Evolutionary conservation across 1,140 invertebrate genomes (phyloP).

Genomic region (Ostrea denselamellosa): DNA sequence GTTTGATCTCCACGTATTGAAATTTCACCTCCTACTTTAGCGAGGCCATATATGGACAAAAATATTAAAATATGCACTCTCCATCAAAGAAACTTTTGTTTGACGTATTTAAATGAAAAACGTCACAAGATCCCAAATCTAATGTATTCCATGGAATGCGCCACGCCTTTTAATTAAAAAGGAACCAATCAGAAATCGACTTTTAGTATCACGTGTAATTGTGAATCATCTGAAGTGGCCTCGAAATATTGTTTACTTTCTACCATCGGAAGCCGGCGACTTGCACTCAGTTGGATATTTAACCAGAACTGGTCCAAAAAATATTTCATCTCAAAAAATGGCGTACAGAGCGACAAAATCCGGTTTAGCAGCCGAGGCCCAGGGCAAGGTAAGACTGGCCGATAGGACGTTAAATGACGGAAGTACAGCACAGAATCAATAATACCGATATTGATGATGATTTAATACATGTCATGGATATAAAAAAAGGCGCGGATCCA

Average conservation of each 20-base stretch:
- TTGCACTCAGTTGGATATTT: background rate
- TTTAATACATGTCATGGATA: background rate
- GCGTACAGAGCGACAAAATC: slow-evolving; percentile 22
- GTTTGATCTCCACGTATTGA: background rate
- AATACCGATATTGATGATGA: background rate
- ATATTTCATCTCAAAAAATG: slow-evolving; percentile 17
- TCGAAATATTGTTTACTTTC: slow-evolving; percentile 29
- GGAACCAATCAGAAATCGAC: background rate
- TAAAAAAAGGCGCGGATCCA: background rate
- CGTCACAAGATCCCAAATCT: background rate
- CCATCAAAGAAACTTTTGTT: slow-evolving; percentile 21
- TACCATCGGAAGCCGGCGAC: background rate
- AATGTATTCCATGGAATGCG: background rate
- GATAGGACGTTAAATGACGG: background rate
- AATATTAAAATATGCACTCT: slow-evolving; percentile 22
- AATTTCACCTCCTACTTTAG: background rate
- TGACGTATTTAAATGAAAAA: background rate
- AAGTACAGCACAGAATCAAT: background rate
- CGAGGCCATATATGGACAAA: background rate
- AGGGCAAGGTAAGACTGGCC: background rate
- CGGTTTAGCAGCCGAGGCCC: background rate
- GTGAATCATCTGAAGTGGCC: slow-evolving; percentile 21
- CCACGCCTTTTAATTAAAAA: background rate
- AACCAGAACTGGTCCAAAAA: background rate
- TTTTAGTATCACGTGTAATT: background rate